These are phyloP conservation scores for Phoeniculus purpureus DNA, from an alignment of 2,797 vertebrate genomes.

Conservation along the genomic window DNA sequence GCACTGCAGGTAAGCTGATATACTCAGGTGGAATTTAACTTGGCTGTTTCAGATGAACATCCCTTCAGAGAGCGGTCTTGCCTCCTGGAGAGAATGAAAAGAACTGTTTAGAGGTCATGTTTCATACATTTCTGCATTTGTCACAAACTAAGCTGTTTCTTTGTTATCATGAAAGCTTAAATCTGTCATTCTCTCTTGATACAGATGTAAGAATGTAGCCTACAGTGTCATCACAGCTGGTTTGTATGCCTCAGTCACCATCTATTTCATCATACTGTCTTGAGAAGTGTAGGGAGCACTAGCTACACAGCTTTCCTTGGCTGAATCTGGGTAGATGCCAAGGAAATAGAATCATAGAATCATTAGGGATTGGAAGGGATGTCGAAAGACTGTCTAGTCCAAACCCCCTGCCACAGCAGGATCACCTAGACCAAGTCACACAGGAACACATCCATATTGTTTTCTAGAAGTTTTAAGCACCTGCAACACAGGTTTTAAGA, in stretches of 20 bases:
- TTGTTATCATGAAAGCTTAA: neutral
- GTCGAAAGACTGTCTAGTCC: no score
- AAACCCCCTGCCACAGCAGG: no score
- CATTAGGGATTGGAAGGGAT: no score
- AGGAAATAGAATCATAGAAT: no score
- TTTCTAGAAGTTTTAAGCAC: no score
- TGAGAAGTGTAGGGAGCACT: neutral
- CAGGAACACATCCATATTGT: no score
- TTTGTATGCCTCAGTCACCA: neutral
- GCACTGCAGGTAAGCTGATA: constrained; percentile 87
- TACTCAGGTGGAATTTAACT: neutral
- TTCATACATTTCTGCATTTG: neutral
- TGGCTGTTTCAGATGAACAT: neutral
- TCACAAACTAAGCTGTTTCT: neutral
- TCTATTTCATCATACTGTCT: neutral
- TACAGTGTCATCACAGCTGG: neutral
- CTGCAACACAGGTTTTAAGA: no score
- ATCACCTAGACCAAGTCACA: no score
- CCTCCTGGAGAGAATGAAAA: neutral
- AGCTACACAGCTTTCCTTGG: neutral
- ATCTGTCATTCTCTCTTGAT: rapidly evolving
- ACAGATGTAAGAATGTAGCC: neutral
- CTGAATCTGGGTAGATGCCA: neutral
- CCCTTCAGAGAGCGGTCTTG: neutral
- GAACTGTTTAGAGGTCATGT: neutral